Percentiles rank a stretch among this genome's conserved stretches.
These are phyloP conservation scores for Numenius phaeopus DNA, from an alignment of 2,797 vertebrate species.

Conservation along the genomic window DNA sequence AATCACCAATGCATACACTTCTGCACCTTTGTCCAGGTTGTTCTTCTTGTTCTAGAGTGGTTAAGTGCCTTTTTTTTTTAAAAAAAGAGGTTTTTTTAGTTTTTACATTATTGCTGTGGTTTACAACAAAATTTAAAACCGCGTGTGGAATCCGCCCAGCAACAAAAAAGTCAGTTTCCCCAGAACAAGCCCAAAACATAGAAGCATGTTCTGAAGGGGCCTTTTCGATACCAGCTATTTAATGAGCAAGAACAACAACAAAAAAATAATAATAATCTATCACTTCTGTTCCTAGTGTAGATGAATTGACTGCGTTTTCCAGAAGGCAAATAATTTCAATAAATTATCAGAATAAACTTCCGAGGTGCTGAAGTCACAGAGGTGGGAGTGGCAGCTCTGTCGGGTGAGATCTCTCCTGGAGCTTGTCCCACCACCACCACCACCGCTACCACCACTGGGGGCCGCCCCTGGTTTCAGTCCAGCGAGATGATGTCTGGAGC, in stretches of 20 bases:
- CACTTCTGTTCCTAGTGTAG: slow-evolving; percentile 19
- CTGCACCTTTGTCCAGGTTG: slow-evolving; percentile 4
- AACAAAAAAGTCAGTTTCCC: slow-evolving; percentile 37
- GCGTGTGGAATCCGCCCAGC: slow-evolving; percentile 53
- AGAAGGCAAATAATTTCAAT: slow-evolving; percentile 71
- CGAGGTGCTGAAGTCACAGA: slow-evolving; percentile 9
- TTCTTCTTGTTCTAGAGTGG: slow-evolving; percentile 25
- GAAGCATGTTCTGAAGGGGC: slow-evolving; percentile 16
- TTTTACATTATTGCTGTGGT: slow-evolving; percentile 80
- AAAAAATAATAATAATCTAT: neutral
- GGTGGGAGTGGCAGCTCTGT: slow-evolving; percentile 19
- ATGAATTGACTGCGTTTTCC: neutral
- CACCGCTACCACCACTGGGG: too few relatives aligned
- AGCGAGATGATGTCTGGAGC: slow-evolving; percentile 93
- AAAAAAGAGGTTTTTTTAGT: slow-evolving; percentile 14
- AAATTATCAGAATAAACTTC: slow-evolving; percentile 74
- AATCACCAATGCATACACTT: neutral
- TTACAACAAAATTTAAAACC: slow-evolving; percentile 58
- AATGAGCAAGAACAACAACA: neutral
- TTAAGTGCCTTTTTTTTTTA: slow-evolving; percentile 61
- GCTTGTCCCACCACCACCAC: too few relatives aligned
- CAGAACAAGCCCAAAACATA: neutral
- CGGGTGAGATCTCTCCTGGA: too few relatives aligned
- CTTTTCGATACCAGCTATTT: slow-evolving; percentile 6
- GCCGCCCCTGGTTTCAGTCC: slow-evolving; percentile 80